A percentile compares a stretch with the other conserved stretches of the same genome.
These are phyloP conservation scores for Cyanoramphus novaezelandiae DNA, from an alignment of 2,113 vertebrate genomes.

Conservation along the genomic window DNA sequence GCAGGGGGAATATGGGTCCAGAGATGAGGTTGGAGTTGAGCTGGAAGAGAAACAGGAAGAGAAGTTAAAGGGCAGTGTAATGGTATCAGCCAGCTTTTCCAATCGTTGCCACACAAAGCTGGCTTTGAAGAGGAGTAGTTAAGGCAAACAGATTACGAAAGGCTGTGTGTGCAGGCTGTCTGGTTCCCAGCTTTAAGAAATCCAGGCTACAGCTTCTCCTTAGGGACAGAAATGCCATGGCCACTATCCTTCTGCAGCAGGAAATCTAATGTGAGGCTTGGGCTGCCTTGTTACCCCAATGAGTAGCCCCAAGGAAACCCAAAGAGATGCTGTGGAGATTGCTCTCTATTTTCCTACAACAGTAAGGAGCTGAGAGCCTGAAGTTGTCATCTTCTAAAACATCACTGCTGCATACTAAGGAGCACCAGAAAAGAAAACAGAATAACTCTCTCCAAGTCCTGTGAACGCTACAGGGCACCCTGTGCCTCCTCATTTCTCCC, in stretches of 20 bases:
- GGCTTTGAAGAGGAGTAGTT: not conserved
- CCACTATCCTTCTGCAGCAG: not conserved
- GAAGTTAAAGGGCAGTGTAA: not conserved
- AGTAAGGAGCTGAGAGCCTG: not conserved
- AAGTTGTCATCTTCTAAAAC: not conserved
- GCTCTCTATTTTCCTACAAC: not conserved
- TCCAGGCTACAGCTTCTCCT: not conserved
- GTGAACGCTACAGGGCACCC: not conserved
- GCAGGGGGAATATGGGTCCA: slow-evolving; percentile 86
- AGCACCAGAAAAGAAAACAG: not conserved
- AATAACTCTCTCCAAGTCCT: not conserved
- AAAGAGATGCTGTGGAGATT: not conserved
- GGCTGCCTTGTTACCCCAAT: not conserved
- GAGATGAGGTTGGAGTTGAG: slow-evolving; percentile 75
- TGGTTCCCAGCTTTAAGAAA: not conserved
- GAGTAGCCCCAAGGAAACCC: not conserved
- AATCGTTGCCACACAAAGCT: not conserved
- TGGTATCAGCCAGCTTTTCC: not conserved
- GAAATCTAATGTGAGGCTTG: not conserved
- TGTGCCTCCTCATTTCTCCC: not conserved
- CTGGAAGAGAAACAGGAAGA: slow-evolving; percentile 72
- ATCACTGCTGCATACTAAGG: not conserved
- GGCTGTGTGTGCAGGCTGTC: not conserved
- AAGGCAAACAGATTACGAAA: not conserved
- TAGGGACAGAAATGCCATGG: not conserved